Evolutionary conservation across 2,113 vertebrate species (phyloP), one percentile per base, ranked within the genome.

Genomic region (Strix uralensis): DNA sequence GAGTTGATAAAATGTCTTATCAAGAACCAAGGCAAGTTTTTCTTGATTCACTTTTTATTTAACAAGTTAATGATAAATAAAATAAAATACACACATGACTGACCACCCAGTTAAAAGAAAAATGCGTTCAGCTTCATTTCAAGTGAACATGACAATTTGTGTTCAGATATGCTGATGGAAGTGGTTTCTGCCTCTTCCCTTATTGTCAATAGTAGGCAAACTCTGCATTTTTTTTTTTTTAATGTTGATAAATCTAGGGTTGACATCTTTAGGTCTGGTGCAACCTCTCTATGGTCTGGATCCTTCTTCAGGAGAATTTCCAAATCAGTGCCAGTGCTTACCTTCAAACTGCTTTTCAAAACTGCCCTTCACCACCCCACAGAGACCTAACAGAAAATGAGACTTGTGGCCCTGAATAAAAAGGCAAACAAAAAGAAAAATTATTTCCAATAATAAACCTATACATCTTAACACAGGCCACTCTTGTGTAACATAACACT

Each of bases 71-170:
- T 90, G 85, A 88, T 87, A 92, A 96, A 94, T 77, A 88, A 96
- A 94, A 93, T 88, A 92, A 96, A 97, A 79, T 82, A 75, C 86
- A 95, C 89, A 86, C 91, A 90, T 95, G 95, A 34, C 82, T 93
- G 95, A 85, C 87, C 89, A 96, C n/a, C 47, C 97, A 71, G 81
- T 94, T 87, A 91, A 89, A 92, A 75, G 40, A 71, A 87, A 90
- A 90, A 95, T 93, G n/a, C 59, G 88, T 95, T 97, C 93, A 95
- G 95, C 92, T 96, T 95, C 92, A 94, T 96, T 97, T 96, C 75
- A 94, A 86, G 51, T 71, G 79, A 93, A 91, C 81, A 54, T 47
- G 92, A 94, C 63, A 96, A 96, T 90, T 81, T 90, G 16, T 54
- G 30, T 83, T 95, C 51, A 63, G 63, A 96, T 77, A 27, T 96